Base-by-base conservation (phyloP, 2,113 vertebrate genomes). In the Malurus melanocephalus region DNA sequence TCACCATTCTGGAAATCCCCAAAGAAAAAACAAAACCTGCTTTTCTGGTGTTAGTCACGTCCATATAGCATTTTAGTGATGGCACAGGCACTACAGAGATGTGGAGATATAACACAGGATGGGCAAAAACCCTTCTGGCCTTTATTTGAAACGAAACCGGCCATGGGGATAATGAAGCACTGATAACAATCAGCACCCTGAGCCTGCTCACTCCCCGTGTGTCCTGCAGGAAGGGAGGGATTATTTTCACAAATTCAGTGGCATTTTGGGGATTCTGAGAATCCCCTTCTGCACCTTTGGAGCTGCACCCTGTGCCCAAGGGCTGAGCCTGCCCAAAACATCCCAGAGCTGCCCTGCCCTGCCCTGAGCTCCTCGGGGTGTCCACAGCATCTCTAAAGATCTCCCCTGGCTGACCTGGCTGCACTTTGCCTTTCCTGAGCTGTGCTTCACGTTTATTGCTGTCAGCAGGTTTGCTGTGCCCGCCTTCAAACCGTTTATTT, bases 1-100 rank as follows among this genome's bases (percentile, higher is more conserved):
- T 64, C 23, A 43, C 16, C 20, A 2, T 3, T 4, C 53, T 91
- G 94, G 94, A 94, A 93, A 94, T 67, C 85, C 94, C 93, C 94
- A 32, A 15, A 89, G 60, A 73, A 87, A 95, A 82, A 56, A 23
- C 82, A 88, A 88, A 89, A 18, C 19, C 22, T 55, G 6, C 30
- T 81, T 89, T 76, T 27, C 64, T 27, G 16, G 10, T 75, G 19
- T 85, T 80, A 89, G 40, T 94, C 68, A 80, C 64, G 57, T 35
- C 65, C 67, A 27, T 43, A 13, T 1, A 26, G 19, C 4, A 15
- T 43, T 80, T 32, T 19, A 55, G 62, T 16, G 85, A 67, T 30
- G n/a, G 57, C 12, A 45, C 28, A 69, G 72, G n/a, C 33, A 20
- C 64, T 61, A 5, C 64, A 76, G 55, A 87, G 74, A 66, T 82